Base-by-base conservation (phyloP, 2,797 vertebrate species). In the Triplophysa bombifrons region DNA sequence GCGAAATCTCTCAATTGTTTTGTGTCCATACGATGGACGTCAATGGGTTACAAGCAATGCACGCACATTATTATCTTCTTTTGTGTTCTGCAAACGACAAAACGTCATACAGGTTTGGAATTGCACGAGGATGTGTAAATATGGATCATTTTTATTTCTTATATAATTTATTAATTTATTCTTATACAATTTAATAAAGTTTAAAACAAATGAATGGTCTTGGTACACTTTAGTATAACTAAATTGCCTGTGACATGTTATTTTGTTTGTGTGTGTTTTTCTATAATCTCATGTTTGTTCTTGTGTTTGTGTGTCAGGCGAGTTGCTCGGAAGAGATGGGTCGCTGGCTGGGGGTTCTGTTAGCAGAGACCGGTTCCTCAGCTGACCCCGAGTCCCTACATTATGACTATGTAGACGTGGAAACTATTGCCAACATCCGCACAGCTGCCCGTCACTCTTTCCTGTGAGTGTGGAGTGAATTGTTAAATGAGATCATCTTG, bases 321-420 rank as follows among this genome's bases (percentile, higher is more conserved):
- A 95, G 91, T 91, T 94, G 94, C 84, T 98, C 96, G 0, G 96
- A 96, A 88, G 97, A 98, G 69, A 92, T 99, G 84, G 98, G 98
- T 30, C 95, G 97, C 83, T 99, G 98, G 98, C 90, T 99, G 65
- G 98, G 98, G 51, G 93, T 99, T 66, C 89, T 99, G 72, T 92
- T 99, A 83, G 97, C 95, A 79, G 96, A 98, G 88, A 96, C 94
- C 0, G 96, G 96, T 82, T 95, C 94, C 0, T 85, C 89, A 77
- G 92, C 94, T 0, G 93, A 95, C n/a, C 98, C 97, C 0, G 97
- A 99, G 87, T 95, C 96, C 17, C 87, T 99, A 83, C 98, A 98
- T 90, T 99, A 99, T 0, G 98, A 99, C 88, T 99, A 98, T 0
- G 96, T 98, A 74, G 97, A 99, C 0, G 95, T 99, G 92, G 98